Conservation (phyloP, 2,113 vertebrate species). For the Ptyas mucosa region DNA sequence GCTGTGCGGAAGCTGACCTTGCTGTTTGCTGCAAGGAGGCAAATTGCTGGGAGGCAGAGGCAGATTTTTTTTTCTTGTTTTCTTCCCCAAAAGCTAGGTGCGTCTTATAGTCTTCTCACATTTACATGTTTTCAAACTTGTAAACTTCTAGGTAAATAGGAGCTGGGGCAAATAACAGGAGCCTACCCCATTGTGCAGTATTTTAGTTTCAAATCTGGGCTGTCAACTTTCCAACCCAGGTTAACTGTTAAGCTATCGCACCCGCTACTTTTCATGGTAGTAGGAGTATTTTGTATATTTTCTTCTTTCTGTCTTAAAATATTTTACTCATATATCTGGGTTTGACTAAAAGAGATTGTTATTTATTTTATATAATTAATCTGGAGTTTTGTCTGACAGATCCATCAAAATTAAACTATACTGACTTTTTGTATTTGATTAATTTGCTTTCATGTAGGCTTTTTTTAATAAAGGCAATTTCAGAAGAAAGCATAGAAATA, state of each 20-base stretch:
- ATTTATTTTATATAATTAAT: neutral
- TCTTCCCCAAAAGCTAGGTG: no score
- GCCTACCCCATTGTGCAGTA: neutral
- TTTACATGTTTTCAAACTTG: neutral
- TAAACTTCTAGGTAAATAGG: neutral
- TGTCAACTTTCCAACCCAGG: no score
- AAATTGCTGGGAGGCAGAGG: no score
- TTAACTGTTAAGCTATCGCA: no score
- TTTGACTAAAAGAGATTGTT: neutral
- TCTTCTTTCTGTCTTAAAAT: neutral
- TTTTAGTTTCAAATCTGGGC: neutral
- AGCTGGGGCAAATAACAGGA: neutral
- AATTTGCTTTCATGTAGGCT: neutral
- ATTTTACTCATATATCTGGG: neutral
- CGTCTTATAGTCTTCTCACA: neutral
- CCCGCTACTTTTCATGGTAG: neutral
- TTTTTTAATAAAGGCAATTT: neutral
- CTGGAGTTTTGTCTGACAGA: neutral
- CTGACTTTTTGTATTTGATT: neutral
- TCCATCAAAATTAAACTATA: neutral
- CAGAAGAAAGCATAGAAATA: neutral
- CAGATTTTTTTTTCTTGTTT: no score
- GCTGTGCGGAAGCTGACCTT: no score
- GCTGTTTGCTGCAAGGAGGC: no score
- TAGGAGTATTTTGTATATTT: neutral